Base-by-base conservation (phyloP, 2,888 invertebrate genomes). In the Limnephilus rhombicus region DNA sequence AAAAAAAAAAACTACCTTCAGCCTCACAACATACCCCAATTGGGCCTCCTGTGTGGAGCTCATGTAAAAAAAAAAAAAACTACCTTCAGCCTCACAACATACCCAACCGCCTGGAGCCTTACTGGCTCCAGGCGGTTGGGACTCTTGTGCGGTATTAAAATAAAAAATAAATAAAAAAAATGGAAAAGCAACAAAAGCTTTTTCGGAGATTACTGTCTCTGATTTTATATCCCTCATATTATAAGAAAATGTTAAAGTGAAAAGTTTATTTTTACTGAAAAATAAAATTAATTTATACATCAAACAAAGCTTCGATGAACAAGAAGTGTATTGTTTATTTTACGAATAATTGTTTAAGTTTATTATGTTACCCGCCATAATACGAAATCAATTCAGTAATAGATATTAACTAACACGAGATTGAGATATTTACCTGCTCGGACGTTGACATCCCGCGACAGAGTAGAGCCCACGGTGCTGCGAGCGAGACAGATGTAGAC, bases 401-500 rank as follows among this genome's bases (percentile, higher is more conserved):
- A 49, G 80, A 37, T 41, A 80, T 89, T 24, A 89, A 41, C n/a
- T 37, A 80, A 89, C 89, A 80, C 7, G n/a, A 89, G 45, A 85
- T 85, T 45, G 80, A 68, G n/a, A n/a, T 82, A 81, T 97, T 97
- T 97, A 99, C 99, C 99, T 96, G 99, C 99, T 96, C 99, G 97
- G 90, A 99, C 99, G 96, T 99, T 98, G 95, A 99, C 98, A 95
- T 98, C 98, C 91, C 99, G 97, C 89, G 99, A 99, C 95, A 98
- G 98, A 94, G 99, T 98, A 80, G 98, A 98, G 94, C 99, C 99
- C 94, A 98, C 98, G 92, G 98, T 97, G 95, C 98, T 99, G 94
- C 98, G 97, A 15, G 99, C 99, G 94, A 98, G 96, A 95, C 99
- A 99, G 94, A 98, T 98, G 96, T 99, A 99, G 93, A 98, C 98